Conservation (phyloP, 37 sponge, comb jelly and placozoan genomes). For the Dysidea cf. avara region DNA sequence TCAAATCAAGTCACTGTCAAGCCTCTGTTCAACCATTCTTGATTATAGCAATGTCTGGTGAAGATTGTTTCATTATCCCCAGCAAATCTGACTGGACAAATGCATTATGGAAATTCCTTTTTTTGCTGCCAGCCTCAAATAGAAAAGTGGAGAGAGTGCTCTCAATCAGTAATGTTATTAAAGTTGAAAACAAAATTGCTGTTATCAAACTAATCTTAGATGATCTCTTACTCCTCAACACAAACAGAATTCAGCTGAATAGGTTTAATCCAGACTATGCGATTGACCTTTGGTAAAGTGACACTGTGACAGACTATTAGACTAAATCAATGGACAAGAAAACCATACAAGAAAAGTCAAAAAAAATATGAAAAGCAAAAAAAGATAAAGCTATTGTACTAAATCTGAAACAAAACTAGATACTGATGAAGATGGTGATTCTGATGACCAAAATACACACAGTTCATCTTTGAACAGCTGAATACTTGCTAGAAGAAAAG, state of each 20-base stretch:
- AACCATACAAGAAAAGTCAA: constrained; percentile 28
- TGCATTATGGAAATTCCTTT: constrained; percentile 47
- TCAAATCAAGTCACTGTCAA: no score
- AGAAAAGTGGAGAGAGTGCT: constrained; percentile 48
- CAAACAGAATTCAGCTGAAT: constrained; percentile 4
- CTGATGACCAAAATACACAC: no score
- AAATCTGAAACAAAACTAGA: no score
- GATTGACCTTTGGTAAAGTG: constrained; percentile 47
- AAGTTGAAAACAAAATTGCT: constrained; percentile 27
- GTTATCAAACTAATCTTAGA: constrained; percentile 24
- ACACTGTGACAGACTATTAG: constrained; percentile 44
- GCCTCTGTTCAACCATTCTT: no score
- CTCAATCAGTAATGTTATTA: constrained; percentile 26
- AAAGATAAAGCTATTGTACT: no score
- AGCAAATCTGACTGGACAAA: no score
- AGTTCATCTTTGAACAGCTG: no score
- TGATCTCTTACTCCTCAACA: constrained; percentile 36
- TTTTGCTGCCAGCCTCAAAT: constrained; percentile 50
- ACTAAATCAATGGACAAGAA: constrained; percentile 19
- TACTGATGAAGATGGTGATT: no score
- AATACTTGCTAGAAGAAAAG: no score
- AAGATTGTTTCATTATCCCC: no score
- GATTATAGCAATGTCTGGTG: no score
- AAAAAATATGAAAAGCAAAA: no score
- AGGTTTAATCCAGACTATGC: constrained; percentile 20